These are phyloP conservation scores for Hafferia zeledoni DNA, from an alignment of 2,797 vertebrate genomes.

Conservation along the genomic window DNA sequence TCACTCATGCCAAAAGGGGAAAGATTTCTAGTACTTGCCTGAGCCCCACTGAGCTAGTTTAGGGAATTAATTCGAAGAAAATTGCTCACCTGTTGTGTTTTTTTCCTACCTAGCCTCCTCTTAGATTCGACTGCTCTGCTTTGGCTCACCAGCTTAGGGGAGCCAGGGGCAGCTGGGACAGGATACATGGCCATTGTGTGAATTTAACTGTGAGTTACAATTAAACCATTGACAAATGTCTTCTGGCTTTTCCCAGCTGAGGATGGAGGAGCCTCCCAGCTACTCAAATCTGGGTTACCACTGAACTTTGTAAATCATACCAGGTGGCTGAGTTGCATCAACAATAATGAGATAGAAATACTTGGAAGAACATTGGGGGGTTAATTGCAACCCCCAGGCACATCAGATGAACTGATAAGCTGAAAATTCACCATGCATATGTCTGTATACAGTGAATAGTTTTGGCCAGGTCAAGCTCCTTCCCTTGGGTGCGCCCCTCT, in stretches of 20 bases:
- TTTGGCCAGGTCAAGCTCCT: background rate
- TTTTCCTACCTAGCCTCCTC: background rate
- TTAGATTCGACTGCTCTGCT: background rate
- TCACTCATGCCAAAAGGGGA: background rate
- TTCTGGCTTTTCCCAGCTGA: background rate
- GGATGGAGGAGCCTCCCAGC: background rate
- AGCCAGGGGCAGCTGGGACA: background rate
- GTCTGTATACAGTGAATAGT: background rate
- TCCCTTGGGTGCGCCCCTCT: background rate
- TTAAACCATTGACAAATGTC: background rate
- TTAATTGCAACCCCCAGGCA: background rate
- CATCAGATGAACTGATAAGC: background rate
- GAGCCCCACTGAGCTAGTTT: conserved; percentile 48
- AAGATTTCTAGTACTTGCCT: conserved; percentile 47
- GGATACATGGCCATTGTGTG: background rate
- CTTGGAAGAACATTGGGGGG: background rate
- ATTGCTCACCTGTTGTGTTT: background rate
- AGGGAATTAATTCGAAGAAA: conserved; percentile 39
- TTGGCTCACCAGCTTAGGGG: background rate
- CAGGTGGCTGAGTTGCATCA: background rate
- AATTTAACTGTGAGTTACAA: background rate
- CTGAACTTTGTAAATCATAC: background rate
- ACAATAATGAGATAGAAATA: background rate
- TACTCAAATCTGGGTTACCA: background rate
- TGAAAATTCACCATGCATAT: background rate